These are phyloP conservation scores for Microplitis mediator DNA, from an alignment of 1,140 invertebrate genomes.

Conservation along the genomic window DNA sequence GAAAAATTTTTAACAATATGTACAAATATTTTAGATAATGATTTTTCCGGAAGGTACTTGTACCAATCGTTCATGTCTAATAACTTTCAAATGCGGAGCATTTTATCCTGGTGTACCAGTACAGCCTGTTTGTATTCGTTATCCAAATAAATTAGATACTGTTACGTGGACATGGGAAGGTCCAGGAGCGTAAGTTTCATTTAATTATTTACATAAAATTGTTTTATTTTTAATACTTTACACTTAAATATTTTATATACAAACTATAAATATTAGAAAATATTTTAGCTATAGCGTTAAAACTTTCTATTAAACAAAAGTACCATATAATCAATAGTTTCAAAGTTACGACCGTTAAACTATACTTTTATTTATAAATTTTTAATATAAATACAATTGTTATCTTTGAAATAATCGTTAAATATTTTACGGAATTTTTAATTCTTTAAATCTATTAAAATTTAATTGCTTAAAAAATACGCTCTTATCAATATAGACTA, in stretches of 20 bases:
- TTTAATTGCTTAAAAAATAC: conserved; percentile 9
- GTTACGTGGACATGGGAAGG: conserved; percentile 98
- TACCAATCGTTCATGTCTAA: conserved; percentile 90
- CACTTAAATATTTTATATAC: neutral
- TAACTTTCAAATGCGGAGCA: conserved; percentile 93
- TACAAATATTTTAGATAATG: conserved; percentile 70
- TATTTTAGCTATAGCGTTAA: no score
- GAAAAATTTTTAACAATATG: no score
- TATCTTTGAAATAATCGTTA: no score
- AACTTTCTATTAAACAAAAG: neutral
- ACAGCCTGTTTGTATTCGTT: conserved; percentile 90
- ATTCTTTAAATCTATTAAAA: neutral
- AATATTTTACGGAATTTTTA: neutral
- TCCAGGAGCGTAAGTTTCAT: conserved; percentile 76
- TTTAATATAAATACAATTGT: neutral
- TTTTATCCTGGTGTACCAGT: conserved; percentile 93
- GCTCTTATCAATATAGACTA: neutral
- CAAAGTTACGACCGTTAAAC: no score
- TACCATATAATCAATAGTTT: neutral
- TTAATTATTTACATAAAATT: neutral
- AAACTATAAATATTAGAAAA: neutral
- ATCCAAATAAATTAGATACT: conserved; percentile 90
- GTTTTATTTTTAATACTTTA: neutral
- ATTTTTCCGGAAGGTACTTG: conserved; percentile 97
- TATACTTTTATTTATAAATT: neutral